Percentiles rank a stretch among this genome's conserved stretches.
phyloP scores from a whole-genome alignment of 2,113 vertebrate species.

The Amblyopsis rosae region DNA sequence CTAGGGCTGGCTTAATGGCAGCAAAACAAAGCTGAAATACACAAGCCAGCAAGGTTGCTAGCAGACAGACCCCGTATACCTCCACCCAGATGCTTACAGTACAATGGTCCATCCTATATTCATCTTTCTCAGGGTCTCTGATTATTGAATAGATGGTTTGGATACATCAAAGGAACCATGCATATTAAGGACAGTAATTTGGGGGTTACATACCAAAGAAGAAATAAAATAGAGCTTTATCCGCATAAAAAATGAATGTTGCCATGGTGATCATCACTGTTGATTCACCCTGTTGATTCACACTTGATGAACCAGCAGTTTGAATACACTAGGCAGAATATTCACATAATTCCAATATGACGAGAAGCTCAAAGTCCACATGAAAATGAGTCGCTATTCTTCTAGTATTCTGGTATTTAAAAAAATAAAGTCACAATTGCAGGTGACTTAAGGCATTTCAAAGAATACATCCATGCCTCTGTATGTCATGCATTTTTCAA shows the following conservation, averaged over 20 bases:
- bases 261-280: not conserved
- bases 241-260: conserved; percentile 13
- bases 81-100: not conserved
- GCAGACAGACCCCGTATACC: not conserved
- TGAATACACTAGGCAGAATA: conserved; percentile 17
- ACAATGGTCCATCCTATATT: not conserved
- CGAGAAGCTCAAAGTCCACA: conserved; percentile 14
- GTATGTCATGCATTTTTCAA: conserved; percentile 50
- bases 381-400: conserved; percentile 35
- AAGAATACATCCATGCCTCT: conserved; percentile 15
- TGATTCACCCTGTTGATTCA: not conserved
- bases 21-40: conserved; percentile 48
- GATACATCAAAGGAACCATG: not conserved
- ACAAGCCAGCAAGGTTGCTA: conserved; percentile 22
- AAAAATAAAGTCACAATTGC: conserved; percentile 37
- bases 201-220: not conserved
- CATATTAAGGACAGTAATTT: not conserved
- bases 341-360: conserved; percentile 47
- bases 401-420: conserved; percentile 18
- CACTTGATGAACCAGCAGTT: conserved; percentile 2
- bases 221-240: not conserved
- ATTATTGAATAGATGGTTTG: not conserved
- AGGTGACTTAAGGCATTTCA: conserved; percentile 40
- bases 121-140: not conserved
- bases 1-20: conserved; percentile 46